Evolutionary conservation across 2,888 invertebrate species (phyloP).

Genomic region (Ariolimax columbianus): DNA sequence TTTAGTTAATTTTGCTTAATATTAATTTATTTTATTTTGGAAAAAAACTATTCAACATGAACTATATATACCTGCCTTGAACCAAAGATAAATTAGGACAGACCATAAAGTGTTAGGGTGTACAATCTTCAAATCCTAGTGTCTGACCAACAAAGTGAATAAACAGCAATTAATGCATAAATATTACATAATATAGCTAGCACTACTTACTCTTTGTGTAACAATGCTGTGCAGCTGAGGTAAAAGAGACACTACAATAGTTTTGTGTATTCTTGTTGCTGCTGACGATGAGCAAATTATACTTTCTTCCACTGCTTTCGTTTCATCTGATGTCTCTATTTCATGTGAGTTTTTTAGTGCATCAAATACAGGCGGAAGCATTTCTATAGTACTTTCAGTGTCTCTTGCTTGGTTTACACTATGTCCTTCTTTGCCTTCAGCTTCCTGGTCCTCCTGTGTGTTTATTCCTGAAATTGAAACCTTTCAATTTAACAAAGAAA

Average conservation of each 20-base stretch:
- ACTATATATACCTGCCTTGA: too few relatives aligned
- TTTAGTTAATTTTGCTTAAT: too few relatives aligned
- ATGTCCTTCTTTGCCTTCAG: background rate
- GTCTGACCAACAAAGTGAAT: too few relatives aligned
- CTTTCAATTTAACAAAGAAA: background rate
- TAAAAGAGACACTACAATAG: slow-evolving; percentile 85
- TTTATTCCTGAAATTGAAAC: background rate
- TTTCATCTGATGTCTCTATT: slow-evolving; percentile 49
- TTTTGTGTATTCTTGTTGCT: slow-evolving; percentile 87
- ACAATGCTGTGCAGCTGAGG: slow-evolving; percentile 89
- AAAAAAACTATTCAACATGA: too few relatives aligned
- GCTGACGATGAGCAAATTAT: slow-evolving; percentile 65
- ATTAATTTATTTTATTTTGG: too few relatives aligned
- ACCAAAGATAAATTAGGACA: too few relatives aligned
- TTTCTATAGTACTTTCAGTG: background rate
- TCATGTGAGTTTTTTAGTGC: slow-evolving; percentile 19
- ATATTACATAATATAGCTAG: background rate
- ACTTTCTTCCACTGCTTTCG: slow-evolving; percentile 49
- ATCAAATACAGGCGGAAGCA: background rate
- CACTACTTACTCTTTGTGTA: slow-evolving; percentile 78
- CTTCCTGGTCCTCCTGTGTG: background rate
- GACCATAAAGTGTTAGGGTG: too few relatives aligned
- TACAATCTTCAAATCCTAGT: too few relatives aligned
- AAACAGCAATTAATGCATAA: too few relatives aligned
- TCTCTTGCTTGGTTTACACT: background rate